A percentile compares a stretch with the other conserved stretches of the same genome.
Conservation (phyloP, 2,113 vertebrate genomes). For the Ptychochromis oligacanthus region DNA sequence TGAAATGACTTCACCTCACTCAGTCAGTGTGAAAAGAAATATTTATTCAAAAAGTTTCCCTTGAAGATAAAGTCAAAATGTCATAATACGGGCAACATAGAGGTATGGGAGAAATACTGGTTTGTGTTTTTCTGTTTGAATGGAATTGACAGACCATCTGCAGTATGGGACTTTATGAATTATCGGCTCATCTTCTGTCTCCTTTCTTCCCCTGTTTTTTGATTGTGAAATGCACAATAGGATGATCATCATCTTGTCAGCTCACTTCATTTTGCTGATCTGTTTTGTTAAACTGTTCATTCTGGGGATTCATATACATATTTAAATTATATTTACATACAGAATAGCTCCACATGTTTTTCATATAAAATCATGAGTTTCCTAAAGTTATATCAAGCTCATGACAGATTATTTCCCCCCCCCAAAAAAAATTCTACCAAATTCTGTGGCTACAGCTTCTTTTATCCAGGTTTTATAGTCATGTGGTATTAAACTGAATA, state of each 20-base stretch:
- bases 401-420: no score
- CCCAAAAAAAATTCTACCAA: accelerated
- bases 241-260: not conserved
- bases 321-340: not conserved
- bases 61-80: constrained; percentile 15
- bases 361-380: not conserved
- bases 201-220: not conserved
- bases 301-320: not conserved
- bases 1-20: constrained; percentile 9
- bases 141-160: constrained; percentile 35
- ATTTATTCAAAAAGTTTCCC: constrained; percentile 28
- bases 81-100: constrained; percentile 3
- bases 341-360: not conserved
- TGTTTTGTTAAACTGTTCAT: not conserved
- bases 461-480: not conserved
- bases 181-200: not conserved
- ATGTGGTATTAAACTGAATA: not conserved
- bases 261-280: not conserved
- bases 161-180: constrained; percentile 4
- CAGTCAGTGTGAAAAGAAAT: constrained; percentile 15
- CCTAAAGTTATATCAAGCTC: not conserved
- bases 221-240: not conserved
- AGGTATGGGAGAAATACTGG: constrained; percentile 16
- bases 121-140: constrained; percentile 3
- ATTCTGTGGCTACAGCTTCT: not conserved